phyloP scores from a whole-genome alignment of 2,888 invertebrate genomes.

The Ophonus ardosiacus region DNA sequence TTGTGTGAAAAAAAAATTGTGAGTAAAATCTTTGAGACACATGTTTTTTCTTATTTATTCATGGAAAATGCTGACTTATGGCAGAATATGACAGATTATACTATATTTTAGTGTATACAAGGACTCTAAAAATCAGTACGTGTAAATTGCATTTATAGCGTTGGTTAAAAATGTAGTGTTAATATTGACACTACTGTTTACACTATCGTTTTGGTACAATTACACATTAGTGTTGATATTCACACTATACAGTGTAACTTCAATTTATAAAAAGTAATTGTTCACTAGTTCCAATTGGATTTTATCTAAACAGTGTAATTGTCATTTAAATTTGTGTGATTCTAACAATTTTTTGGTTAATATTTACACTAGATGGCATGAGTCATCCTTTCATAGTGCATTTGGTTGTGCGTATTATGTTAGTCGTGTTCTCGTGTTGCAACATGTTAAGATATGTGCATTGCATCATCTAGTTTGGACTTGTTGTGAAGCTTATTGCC shows the following conservation, averaged over 20 bases:
- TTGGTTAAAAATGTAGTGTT: not conserved
- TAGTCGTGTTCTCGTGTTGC: not conserved
- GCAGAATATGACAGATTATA: too few relatives aligned
- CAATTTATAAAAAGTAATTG: not conserved
- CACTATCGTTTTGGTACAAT: slow-evolving; percentile 2
- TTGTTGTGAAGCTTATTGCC: not conserved
- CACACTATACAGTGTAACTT: slow-evolving; percentile 3
- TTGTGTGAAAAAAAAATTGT: too few relatives aligned
- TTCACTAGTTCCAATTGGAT: not conserved
- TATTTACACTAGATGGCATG: not conserved
- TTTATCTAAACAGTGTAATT: slow-evolving; percentile 5
- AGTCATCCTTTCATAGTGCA: not conserved
- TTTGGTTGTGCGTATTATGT: not conserved
- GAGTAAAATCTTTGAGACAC: too few relatives aligned
- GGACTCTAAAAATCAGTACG: slow-evolving; percentile 5
- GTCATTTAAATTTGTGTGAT: not conserved
- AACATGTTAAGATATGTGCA: not conserved
- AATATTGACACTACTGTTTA: not conserved
- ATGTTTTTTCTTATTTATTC: too few relatives aligned
- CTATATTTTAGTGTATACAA: too few relatives aligned
- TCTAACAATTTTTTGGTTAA: not conserved
- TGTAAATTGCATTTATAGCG: not conserved
- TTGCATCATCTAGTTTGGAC: not conserved
- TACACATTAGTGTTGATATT: not conserved
- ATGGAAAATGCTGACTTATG: too few relatives aligned